These are phyloP conservation scores for Geococcyx californianus DNA, from an alignment of 2,113 vertebrate species.

Conservation along the genomic window DNA sequence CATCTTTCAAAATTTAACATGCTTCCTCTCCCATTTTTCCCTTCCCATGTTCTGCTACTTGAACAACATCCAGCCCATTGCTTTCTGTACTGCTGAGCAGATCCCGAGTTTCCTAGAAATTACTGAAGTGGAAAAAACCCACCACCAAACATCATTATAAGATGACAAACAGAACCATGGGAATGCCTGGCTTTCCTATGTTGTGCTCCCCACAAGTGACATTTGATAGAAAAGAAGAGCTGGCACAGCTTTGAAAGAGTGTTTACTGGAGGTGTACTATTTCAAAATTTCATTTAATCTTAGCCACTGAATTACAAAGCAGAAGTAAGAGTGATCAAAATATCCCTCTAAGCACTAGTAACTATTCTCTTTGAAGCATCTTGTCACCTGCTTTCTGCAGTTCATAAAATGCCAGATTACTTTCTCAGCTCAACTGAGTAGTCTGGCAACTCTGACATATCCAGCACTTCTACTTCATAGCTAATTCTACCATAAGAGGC, in stretches of 20 bases:
- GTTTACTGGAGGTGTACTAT: not conserved
- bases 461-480: not conserved
- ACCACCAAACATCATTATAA: not conserved
- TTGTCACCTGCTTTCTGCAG: not conserved
- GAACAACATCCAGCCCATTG: not conserved
- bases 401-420: not conserved
- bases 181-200: not conserved
- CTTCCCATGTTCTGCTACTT: not conserved
- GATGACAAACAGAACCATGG: not conserved
- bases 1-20: not conserved
- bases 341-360: not conserved
- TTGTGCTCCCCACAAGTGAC: no score
- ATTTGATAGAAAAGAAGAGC: fast-evolving
- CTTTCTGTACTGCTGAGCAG: not conserved
- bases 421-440: not conserved
- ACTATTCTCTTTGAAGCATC: not conserved
- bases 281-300: not conserved
- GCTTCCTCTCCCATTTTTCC: not conserved
- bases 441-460: not conserved
- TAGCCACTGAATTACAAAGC: not conserved
- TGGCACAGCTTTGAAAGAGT: not conserved
- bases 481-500: not conserved
- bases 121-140: not conserved
- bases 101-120: not conserved
- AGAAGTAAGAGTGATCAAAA: not conserved